Evolutionary conservation across 2,797 vertebrate genomes (phyloP), one percentile per base, ranked within the genome.

Genomic region (Sebastes hopkinsi): DNA sequence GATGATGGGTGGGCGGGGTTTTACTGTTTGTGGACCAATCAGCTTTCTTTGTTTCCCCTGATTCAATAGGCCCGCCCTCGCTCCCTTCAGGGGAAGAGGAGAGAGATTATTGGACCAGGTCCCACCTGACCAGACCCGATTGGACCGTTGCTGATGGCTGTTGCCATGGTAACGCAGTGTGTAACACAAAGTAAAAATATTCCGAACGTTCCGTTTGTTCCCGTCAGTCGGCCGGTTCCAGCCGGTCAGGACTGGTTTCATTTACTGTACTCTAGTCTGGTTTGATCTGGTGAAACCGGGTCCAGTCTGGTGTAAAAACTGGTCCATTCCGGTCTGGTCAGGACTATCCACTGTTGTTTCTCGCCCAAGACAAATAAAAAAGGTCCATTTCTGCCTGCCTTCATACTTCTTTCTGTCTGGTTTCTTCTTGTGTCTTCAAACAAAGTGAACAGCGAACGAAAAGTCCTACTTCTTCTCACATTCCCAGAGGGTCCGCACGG

Each of bases 321-420:
- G 60, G 78, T 89, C 20, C 42, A 18, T 83, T 89, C 69, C 9
- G 75, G 81, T 91, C 75, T 60, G 90, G 89, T 92, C 84, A 25
- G 85, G 73, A 84, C 77, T 60, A 61, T 91, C 81, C 76, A 84
- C 83, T 88, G 82, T 90, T 90, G 86, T 88, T 92, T 86, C 82
- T 90, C 72, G 83, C 87, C 90, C 79, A 61, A 88, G 72, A 79
- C 75, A 90, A 94, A 93, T 88, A 89, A 94, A 93, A 88, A 81
- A 87, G 90, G 93, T 93, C 88, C 91, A 92, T 95, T 93, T 95
- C 93, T 95, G 93, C 93, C 94, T 94, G 93, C 91, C 88, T 90
- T 91, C 90, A 88, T 55, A 70, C 46, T 20, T 66, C 59, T 14
- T 16, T 14, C 78, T 84, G 81, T 20, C 25, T 84, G 14, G 2